phyloP scores from a whole-genome alignment of 2,888 invertebrate species.

The Chymomyza fuscimana region DNA sequence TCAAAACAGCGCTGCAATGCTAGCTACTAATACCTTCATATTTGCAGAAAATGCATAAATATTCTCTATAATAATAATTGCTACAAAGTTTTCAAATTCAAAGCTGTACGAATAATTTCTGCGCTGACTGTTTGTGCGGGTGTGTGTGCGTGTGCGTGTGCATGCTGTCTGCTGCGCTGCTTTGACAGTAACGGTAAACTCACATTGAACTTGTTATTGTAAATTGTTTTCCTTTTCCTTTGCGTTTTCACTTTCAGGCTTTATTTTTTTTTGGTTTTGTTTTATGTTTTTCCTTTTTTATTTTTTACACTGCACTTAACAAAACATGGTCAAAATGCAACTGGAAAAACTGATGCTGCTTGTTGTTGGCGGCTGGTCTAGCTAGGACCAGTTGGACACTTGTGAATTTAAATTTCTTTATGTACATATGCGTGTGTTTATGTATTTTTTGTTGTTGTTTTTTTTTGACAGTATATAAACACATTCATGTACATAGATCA shows the following conservation, averaged over 20 bases:
- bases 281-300: background rate
- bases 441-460: background rate
- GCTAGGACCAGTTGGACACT: slow-evolving; percentile 39
- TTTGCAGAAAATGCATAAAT: too few relatives aligned
- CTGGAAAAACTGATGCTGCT: background rate
- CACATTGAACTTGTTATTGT: slow-evolving; percentile 26
- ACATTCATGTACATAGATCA: background rate
- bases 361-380: slow-evolving; percentile 7
- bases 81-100: too few relatives aligned
- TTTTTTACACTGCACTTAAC: background rate
- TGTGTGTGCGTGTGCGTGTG: background rate
- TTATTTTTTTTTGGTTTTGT: slow-evolving; percentile 13
- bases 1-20: too few relatives aligned
- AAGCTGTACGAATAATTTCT: too few relatives aligned
- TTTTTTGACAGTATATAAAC: background rate
- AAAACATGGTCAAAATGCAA: slow-evolving; percentile 1
- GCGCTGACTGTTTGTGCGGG: too few relatives aligned
- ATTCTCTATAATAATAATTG: too few relatives aligned
- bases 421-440: background rate
- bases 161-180: background rate
- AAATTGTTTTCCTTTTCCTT: slow-evolving; percentile 12
- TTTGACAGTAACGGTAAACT: slow-evolving; percentile 31
- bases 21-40: too few relatives aligned
- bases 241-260: slow-evolving; percentile 7
- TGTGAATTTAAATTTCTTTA: slow-evolving; percentile 22